Base-by-base conservation (phyloP, 2,797 vertebrate genomes). In the Vespertilio murinus region DNA sequence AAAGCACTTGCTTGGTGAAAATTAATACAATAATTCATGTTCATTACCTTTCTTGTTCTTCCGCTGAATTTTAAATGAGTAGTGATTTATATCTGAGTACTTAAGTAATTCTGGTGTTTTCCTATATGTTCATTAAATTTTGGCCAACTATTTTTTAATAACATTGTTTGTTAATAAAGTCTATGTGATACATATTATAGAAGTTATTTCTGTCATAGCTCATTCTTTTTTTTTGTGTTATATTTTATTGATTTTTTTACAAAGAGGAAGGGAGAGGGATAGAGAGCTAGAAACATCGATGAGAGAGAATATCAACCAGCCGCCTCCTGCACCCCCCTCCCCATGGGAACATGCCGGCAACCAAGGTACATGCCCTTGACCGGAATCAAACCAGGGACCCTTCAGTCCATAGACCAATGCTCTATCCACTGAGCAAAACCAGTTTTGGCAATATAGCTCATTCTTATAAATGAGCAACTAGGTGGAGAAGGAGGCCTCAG, bases 1-100 rank as follows among this genome's bases (percentile, higher is more conserved):
- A 86, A 84, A 81, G 40, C 73, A 87, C 38, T 86, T 90, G 20
- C 20, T 88, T 92, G 28, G 47, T 90, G 40, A 87, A 89, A 79
- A 71, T 70, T 82, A 90, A 82, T 30, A 88, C 75, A 90, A 54
- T 65, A 85, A 82, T 86, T 83, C 45, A 82, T 42, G 17, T 74
- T 93, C 13, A 89, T 67, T 88, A 1, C 42, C 64, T 65, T 70
- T 92, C 47, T 82, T 65, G 9, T 49, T 89, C 23, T 69, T 77
- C 67, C 88, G 16, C 13, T 96, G 74, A 89, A 47, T 49, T 92
- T 88, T 56, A 93, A 88, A 56, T 70, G 59, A 95, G 42, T 35
- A 64, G 30, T 69, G 33, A 78, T 47, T 83, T 88, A 14, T 28
- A 33, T 71, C 22, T 75, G 28, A 40, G 59, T 70, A 86, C 11